Conservation (phyloP, 2,888 invertebrate species). For the Meghimatium bilineatum region DNA sequence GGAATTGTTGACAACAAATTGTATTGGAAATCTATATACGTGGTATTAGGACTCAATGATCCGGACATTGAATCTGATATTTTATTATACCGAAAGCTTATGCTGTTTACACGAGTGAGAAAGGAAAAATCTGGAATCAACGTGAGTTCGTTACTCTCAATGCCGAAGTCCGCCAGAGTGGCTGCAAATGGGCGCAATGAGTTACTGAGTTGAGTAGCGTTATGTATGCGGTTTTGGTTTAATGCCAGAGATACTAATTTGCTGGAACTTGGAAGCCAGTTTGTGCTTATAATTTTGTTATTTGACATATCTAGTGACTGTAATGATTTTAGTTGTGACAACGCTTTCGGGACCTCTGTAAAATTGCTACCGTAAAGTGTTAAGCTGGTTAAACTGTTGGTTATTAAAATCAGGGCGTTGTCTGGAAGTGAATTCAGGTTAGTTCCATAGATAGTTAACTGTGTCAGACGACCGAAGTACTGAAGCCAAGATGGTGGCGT, state of each 20-base stretch:
- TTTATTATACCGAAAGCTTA: not conserved
- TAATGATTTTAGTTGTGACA: not conserved
- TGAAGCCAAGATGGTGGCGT: not conserved
- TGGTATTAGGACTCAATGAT: not conserved
- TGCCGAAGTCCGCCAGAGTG: not conserved
- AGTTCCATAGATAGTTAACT: not conserved
- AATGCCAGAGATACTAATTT: not conserved
- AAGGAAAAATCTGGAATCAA: not conserved
- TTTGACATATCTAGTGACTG: not conserved
- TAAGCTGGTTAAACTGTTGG: not conserved
- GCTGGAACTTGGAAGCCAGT: not conserved
- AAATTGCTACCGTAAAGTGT: not conserved
- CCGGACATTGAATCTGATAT: not conserved
- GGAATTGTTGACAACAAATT: not conserved
- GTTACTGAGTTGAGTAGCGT: not conserved
- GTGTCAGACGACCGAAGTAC: not conserved
- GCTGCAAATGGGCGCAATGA: not conserved
- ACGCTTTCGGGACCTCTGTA: constrained; percentile 1
- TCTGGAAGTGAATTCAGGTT: not conserved
- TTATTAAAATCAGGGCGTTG: not conserved
- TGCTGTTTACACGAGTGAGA: not conserved
- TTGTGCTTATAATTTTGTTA: not conserved
- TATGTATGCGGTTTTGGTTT: not conserved
- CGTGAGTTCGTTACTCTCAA: not conserved
- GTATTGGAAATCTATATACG: not conserved